These are phyloP conservation scores for Psettodes erumei DNA, from an alignment of 2,113 vertebrate genomes.

Conservation along the genomic window DNA sequence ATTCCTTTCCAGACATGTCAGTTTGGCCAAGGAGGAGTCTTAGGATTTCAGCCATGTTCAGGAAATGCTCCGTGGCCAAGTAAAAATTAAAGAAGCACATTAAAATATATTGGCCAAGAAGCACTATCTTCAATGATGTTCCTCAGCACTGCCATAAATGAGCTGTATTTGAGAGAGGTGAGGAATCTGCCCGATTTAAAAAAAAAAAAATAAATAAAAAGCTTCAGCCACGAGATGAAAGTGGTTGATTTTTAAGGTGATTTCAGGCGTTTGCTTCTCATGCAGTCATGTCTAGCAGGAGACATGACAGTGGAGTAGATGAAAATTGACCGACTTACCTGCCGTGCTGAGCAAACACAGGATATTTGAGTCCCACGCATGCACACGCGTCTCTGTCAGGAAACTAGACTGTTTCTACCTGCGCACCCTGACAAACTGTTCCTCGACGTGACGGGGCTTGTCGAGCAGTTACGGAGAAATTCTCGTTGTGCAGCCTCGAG, in stretches of 20 bases:
- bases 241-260: too few species aligned
- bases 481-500: slow-evolving; percentile 35
- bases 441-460: slow-evolving; percentile 77
- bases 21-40: slow-evolving; percentile 73
- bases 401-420: slow-evolving; percentile 56
- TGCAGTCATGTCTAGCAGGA: not conserved
- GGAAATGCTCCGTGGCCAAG: slow-evolving; percentile 59
- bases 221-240: not conserved
- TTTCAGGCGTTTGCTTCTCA: not conserved
- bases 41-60: slow-evolving; percentile 57
- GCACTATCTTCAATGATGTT: slow-evolving; percentile 27
- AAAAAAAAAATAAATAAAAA: too few species aligned
- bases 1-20: slow-evolving; percentile 86
- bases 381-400: slow-evolving; percentile 66
- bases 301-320: not conserved
- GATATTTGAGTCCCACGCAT: slow-evolving; percentile 49
- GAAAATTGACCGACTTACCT: slow-evolving; percentile 68
- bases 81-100: slow-evolving; percentile 59
- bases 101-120: slow-evolving; percentile 66
- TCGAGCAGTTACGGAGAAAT: slow-evolving; percentile 40
- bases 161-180: slow-evolving; percentile 22
- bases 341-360: slow-evolving; percentile 33
- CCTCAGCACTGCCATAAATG: slow-evolving; percentile 24
- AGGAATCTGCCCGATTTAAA: slow-evolving; percentile 15
- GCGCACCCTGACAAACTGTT: slow-evolving; percentile 57